Evolutionary conservation across 2,113 vertebrate genomes (phyloP), one percentile per base, ranked within the genome.

Genomic region (Carassius carassius): DNA sequence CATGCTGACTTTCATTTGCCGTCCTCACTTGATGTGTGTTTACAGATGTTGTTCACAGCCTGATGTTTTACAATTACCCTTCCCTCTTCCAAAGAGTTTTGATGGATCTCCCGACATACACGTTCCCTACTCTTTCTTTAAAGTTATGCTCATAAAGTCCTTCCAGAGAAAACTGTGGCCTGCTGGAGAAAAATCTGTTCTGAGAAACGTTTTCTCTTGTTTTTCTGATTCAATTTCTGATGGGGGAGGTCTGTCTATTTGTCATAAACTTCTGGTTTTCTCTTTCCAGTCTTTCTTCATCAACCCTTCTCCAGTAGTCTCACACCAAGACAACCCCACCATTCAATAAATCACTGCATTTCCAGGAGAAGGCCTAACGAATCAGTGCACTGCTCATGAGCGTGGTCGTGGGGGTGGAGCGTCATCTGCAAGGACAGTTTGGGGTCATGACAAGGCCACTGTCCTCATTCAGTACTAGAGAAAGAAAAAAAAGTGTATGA

Each of bases 361-460:
- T 93, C 90, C 86, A 90, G 65, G 92, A 93, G 85, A 93, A 93
- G 65, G 93, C 96, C 37, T 94, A 94, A 77, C 92, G 92, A 23
- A 90, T 93, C 73, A 29, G 32, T 60, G 49, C 21, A 5, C 9
- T 51, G 21, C 47, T 74, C 37, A 56, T 84, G 63, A 84, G 32
- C n/a, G n/a, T n/a, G 9, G n/a, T 49, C n/a, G n/a, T n/a, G 9
- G 35, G 74, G 44, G 32, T 35, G 76, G 47, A 8, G 63, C 29
- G 37, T 41, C 47, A 29, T 67, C 62, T 78, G 41, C 70, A 58
- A 85, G 35, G 83, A 67, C 5, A 3, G 44, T 58, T 60, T 37
- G 51, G 76, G 63, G 83, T 85, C 49, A 79, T 1, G 3, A 11
- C 32, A 44, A 78, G 63, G 49, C 32, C 14, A 23, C 3, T 69